Percentiles rank a stretch among this genome's conserved stretches.
Conservation (phyloP, 2,113 vertebrate genomes). For the Apus apus region DNA sequence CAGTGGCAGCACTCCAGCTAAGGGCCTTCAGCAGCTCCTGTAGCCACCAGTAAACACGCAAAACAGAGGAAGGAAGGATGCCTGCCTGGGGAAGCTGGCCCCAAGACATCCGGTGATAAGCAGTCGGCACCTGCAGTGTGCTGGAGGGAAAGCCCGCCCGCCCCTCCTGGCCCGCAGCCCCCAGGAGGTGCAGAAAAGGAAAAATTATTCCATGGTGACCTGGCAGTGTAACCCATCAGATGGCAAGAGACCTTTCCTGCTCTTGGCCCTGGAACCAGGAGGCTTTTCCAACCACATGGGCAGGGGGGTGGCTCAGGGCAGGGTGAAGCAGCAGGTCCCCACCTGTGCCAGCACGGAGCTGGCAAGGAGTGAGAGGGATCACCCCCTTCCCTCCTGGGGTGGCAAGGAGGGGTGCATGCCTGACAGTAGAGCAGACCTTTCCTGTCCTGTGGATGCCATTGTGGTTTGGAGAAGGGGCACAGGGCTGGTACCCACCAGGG, state of each 20-base stretch:
- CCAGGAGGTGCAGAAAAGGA: background rate
- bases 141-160: background rate
- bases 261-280: background rate
- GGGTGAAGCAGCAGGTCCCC: background rate
- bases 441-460: rapidly evolving
- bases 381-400: background rate
- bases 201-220: background rate
- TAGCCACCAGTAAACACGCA: background rate
- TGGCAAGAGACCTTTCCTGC: background rate
- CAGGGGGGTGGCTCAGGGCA: background rate
- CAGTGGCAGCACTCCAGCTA: background rate
- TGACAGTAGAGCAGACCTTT: background rate
- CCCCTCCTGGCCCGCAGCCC: background rate
- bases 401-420: background rate
- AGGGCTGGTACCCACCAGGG: background rate
- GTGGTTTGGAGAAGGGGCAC: rapidly evolving
- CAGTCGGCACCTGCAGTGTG: background rate
- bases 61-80: background rate
- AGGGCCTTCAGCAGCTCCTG: background rate
- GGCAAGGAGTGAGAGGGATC: background rate
- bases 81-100: background rate
- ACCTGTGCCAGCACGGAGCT: background rate
- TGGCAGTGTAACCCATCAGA: background rate
- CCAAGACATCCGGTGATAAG: background rate
- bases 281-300: background rate